Conservation (phyloP, 2,113 vertebrate species). For the Pachyramphus minor region DNA sequence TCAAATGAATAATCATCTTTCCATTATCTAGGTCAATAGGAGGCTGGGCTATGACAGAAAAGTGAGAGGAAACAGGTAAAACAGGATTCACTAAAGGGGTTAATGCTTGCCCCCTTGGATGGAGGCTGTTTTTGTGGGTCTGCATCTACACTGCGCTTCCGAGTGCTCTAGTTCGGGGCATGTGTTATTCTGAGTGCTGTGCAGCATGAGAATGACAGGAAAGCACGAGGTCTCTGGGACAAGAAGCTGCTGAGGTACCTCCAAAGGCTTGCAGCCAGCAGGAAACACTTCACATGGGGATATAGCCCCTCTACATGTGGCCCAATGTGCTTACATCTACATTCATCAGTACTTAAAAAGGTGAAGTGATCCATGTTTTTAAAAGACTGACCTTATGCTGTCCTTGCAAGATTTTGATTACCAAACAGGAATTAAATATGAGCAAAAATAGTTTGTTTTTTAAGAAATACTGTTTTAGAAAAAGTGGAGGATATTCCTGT, state of each 20-base stretch:
- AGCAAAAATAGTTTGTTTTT: neutral
- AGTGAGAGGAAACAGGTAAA: neutral
- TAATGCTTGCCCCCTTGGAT: neutral
- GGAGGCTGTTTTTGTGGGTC: neutral
- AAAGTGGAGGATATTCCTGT: neutral
- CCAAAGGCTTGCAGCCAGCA: neutral
- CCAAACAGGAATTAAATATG: neutral
- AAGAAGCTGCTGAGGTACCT: neutral
- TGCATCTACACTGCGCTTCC: neutral
- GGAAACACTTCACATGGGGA: rapidly evolving
- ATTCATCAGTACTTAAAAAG: neutral
- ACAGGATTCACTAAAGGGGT: neutral
- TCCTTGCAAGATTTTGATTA: neutral
- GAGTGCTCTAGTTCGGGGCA: rapidly evolving
- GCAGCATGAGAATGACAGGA: neutral
- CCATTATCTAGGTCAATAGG: slow-evolving; percentile 35
- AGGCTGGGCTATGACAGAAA: slow-evolving; percentile 7
- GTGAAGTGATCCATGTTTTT: neutral
- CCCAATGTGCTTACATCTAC: neutral
- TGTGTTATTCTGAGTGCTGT: neutral
- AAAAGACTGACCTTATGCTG: neutral
- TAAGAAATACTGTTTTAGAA: neutral
- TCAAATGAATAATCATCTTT: slow-evolving; percentile 44
- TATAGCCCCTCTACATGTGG: rapidly evolving
- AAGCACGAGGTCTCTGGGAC: neutral